These are phyloP conservation scores for Acleris cristana DNA, from an alignment of 2,888 invertebrate genomes.

Conservation along the genomic window DNA sequence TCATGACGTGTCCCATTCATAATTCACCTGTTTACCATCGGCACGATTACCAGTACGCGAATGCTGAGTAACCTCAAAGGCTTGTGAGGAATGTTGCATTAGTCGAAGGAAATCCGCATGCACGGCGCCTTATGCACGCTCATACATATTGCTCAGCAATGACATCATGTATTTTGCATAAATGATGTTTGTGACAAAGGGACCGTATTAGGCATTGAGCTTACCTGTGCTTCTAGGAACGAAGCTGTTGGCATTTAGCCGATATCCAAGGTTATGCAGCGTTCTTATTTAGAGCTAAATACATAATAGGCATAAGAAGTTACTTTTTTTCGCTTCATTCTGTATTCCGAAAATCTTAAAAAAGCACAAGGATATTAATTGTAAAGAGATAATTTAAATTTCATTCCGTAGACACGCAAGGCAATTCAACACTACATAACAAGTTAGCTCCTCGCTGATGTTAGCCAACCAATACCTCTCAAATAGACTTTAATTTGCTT, in stretches of 20 bases:
- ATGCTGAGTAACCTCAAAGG: conserved; percentile 68
- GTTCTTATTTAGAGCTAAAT: conserved; percentile 4
- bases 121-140: conserved; percentile 63
- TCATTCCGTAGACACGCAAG: neutral
- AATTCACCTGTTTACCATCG: conserved; percentile 63
- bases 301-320: no score
- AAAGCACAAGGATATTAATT: no score
- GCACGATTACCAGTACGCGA: conserved; percentile 43
- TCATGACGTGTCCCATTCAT: conserved; percentile 71
- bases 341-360: no score
- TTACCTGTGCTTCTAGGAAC: conserved; percentile 30
- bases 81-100: conserved; percentile 75
- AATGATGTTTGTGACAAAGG: conserved; percentile 56
- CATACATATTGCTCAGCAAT: conserved; percentile 61
- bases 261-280: conserved; percentile 1
- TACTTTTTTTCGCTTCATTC: no score
- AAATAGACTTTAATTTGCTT: neutral
- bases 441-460: neutral
- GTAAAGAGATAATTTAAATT: no score
- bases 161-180: conserved; percentile 72
- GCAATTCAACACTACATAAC: neutral
- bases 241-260: conserved; percentile 26
- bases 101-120: conserved; percentile 80
- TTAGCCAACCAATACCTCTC: neutral
- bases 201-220: conserved; percentile 37